Evolutionary conservation across 1,140 invertebrate species (phyloP), one percentile per base, ranked within the genome.

Genomic region (Panagrolaimus sp.): DNA sequence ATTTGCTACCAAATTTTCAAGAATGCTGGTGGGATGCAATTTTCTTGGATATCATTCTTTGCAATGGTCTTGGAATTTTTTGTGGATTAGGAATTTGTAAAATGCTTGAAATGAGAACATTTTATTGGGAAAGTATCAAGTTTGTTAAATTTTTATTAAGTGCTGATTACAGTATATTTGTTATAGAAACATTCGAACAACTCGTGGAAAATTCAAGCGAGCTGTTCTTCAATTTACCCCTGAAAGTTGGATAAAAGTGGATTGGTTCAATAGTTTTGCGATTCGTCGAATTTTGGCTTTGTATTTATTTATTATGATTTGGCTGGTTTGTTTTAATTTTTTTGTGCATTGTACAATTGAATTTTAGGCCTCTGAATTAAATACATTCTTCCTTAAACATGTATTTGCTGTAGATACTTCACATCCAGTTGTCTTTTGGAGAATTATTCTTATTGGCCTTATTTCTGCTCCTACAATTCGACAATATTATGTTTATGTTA

Each of bases 11-110:
- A 45, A 98, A 98, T 85, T 98, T 98, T 85, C 87, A 91, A 46
- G 96, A 99, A 84, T 99, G 96, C 83, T 98, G 96, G 96, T 99
- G 96, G 95, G 96, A 99, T 87, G 92, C 94, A 9, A 84, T 96
- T 28, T 89, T 98, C 71, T 86, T 98, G 65, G 96, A 98, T 86
- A 91, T 98, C 26, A 81, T 98, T 2, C 81, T 98, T 12, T 98
- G 95, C 85, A 98, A 99, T 85, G 96, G 95, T 17, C 86, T 96
- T 26, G 96, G 96, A 58, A 98, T 98, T 82, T 96, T 90, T 89
- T 89, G 92, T 78, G 94, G 94, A 32, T 88, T 97, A 83, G 89
- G 89, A 81, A 89, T 97, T 71, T 96, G 93, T 81, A 88, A 89
- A 78, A 84, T 84, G 58, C 86, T 97, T 45, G 94, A 96, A 87